These are phyloP conservation scores for Neostethus bicornis DNA, from an alignment of 2,797 vertebrate genomes.

Conservation along the genomic window DNA sequence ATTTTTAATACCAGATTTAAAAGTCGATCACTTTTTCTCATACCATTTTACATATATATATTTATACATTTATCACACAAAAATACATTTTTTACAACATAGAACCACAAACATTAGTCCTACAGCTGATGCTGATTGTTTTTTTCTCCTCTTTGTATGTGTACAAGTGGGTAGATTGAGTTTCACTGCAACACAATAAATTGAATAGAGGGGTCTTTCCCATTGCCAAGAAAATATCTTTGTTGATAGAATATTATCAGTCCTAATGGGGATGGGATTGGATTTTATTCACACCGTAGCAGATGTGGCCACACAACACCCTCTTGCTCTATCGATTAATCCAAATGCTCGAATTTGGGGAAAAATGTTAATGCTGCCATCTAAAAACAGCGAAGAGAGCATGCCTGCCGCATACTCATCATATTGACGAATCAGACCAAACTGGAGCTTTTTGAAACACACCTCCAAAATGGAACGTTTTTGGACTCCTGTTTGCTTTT, in stretches of 20 bases:
- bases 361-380: too few species aligned
- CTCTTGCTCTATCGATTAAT: background rate
- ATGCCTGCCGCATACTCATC: too few species aligned
- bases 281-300: constrained; percentile 6
- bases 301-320: constrained; percentile 17
- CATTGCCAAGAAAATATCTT: constrained; percentile 63
- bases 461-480: too few species aligned
- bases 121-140: constrained; percentile 38
- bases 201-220: constrained; percentile 48
- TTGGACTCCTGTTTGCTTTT: too few species aligned
- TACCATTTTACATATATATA: constrained; percentile 58
- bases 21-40: constrained; percentile 60
- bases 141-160: constrained; percentile 18
- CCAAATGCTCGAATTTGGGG: too few species aligned
- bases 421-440: too few species aligned
- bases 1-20: constrained; percentile 60
- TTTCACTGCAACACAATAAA: constrained; percentile 29
- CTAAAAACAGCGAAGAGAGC: background rate
- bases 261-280: background rate
- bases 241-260: constrained; percentile 8
- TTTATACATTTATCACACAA: constrained; percentile 71
- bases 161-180: constrained; percentile 42
- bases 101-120: constrained; percentile 73
- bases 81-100: constrained; percentile 77
- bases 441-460: too few species aligned